Evolutionary conservation across 2,888 invertebrate species (phyloP).

Genomic region (Latheticus oryzae): DNA sequence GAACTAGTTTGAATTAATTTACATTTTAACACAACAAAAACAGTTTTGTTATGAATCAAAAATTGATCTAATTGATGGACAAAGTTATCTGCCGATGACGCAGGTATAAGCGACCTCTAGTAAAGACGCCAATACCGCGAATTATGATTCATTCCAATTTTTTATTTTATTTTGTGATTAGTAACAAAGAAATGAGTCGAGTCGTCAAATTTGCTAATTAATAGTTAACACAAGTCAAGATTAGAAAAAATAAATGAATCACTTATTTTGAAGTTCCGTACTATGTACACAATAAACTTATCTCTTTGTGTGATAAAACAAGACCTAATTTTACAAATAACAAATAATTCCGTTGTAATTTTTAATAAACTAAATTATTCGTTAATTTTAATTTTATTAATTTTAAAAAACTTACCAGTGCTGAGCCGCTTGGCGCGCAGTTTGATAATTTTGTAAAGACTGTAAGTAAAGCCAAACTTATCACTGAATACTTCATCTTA

Average conservation of each 20-base stretch:
- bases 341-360: too few species aligned
- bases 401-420: slow-evolving; percentile 22
- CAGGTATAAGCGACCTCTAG: too few species aligned
- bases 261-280: slow-evolving; percentile 29
- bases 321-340: slow-evolving; percentile 15
- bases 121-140: too few species aligned
- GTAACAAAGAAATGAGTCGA: too few species aligned
- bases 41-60: too few species aligned
- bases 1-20: slow-evolving; percentile 4
- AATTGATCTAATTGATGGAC: too few species aligned
- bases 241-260: slow-evolving; percentile 8
- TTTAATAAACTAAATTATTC: neutral
- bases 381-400: neutral
- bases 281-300: slow-evolving; percentile 20
- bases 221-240: too few species aligned
- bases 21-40: too few species aligned
- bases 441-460: slow-evolving; percentile 8
- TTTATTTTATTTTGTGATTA: too few species aligned
- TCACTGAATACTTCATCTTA: slow-evolving; percentile 24
- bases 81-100: too few species aligned
- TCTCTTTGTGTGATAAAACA: slow-evolving; percentile 29
- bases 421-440: slow-evolving; percentile 30
- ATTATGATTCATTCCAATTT: too few species aligned
- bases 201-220: too few species aligned
- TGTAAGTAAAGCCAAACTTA: slow-evolving; percentile 10